Base-by-base conservation (phyloP, 2,888 invertebrate genomes). In the Macrophya alboannulata region DNA sequence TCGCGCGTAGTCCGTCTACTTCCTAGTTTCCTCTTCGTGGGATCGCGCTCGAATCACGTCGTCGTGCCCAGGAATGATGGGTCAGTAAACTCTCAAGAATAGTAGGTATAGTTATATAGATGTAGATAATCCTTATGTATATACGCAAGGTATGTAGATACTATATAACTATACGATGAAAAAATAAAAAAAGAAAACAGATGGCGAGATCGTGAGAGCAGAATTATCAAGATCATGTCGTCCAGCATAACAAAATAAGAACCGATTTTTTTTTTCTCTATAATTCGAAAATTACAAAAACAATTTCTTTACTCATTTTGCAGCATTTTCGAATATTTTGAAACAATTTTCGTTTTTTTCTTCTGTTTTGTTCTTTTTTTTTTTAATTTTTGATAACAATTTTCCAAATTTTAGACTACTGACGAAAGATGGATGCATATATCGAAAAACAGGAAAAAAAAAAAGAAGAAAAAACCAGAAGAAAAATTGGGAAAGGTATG, bases 11-110 rank as follows among this genome's bases (percentile, higher is more conserved):
- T n/a, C 62, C 37, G 15, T 62, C 81, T 15, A 81, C 81, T 81
- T 79, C 79, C 79, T 59, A 21, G 25, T 79, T 81, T 79, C 79
- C 79, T 59, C 62, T 79, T 79, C 79, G 77, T 77, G 77, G 77
- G 77, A 77, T 55, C 48, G 77, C 77, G 77, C 77, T 48, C 77
- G 51, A 31, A 77, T 51, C 77, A 43, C 77, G 77, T 51, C 48
- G 55, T 55, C n/a, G 25, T 43, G 72, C 77, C 77, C 51, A 31
- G 55, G 77, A 25, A 48, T 15, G 77, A 51, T 77, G 77, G 77
- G 77, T 77, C 77, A 77, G 77, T 77, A 77, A 77, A 77, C 77
- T 77, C 77, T 55, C 51, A 31, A 51, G 77, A 55, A 25, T 31
- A 43, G 45, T 31, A 12, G n/a, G 6, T 25, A 17, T 68, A 68